Evolutionary conservation across 2,888 invertebrate species (phyloP), one percentile per base, ranked within the genome.

Genomic region (Belgica antarctica): DNA sequence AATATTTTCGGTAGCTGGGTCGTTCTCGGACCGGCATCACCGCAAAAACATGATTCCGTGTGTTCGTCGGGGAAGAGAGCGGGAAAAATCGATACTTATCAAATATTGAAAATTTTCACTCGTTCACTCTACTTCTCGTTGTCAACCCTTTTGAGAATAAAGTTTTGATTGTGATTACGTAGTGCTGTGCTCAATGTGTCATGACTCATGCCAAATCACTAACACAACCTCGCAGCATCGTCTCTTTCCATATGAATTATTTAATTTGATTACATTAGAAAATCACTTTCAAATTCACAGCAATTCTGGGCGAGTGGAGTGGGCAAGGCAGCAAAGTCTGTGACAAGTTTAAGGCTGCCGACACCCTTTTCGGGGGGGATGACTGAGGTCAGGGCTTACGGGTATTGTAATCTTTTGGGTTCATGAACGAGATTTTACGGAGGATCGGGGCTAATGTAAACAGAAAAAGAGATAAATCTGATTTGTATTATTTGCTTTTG

Each of bases 211-310:
- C 28, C 10, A 19, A 62, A 62, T 62, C 31, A 25, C 28, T n/a
- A 34, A 34, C 41, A 10, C 41, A 12, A n/a, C n/a, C 41, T 41
- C 52, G 3, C 52, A 4, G 17, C 22, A 52, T 52, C 12, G 22
- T 22, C 22, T 3, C 34, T 63, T 63, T 63, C 24, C 34, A 22
- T 28, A 57, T 68, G 57, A 68, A 68, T 68, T 68, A 68, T 68
- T 68, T 68, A 68, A 68, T 68, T 68, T 68, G 52, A 68, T 68
- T 68, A 57, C 68, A 28, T 68, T 68, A 22, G n/a, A 28, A 57
- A 68, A 68, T 68, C 68, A 68, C 68, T 57, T 68, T 28, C 34
- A 31, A 5, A 31, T 31, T 5, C 34, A 31, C 5, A 31, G 34
- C 34, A 31, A 31, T 31, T 8, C 34, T 8, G 12, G 12, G n/a